phyloP scores from a whole-genome alignment of 2,888 invertebrate species.

The Campoplex nolae region DNA sequence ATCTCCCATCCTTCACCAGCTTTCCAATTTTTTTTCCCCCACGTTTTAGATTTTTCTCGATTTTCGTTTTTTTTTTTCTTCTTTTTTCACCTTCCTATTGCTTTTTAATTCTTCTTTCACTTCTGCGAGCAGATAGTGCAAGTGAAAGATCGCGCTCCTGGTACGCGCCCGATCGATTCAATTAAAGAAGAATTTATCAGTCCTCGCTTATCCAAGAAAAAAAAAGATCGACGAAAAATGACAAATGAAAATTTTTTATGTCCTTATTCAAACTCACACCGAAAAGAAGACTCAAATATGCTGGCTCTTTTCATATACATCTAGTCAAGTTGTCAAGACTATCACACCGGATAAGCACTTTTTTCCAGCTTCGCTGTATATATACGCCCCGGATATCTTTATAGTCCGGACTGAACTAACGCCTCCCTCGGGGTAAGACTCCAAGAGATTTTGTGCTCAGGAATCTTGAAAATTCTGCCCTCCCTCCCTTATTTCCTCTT shows the following conservation, averaged over 20 bases:
- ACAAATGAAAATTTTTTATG: neutral
- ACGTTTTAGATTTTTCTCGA: neutral
- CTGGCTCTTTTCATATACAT: neutral
- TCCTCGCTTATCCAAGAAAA: no score
- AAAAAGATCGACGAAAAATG: neutral
- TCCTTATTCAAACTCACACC: neutral
- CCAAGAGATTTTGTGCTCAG: constrained; percentile 21
- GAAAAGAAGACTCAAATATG: neutral
- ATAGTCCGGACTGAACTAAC: constrained; percentile 30
- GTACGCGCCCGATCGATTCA: constrained; percentile 2
- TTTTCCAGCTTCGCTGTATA: constrained; percentile 16
- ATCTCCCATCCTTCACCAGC: constrained; percentile 24
- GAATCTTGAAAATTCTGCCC: constrained; percentile 26
- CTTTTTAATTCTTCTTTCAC: constrained; percentile 27
- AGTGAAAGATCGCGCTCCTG: neutral
- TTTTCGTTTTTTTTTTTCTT: neutral
- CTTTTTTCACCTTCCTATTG: constrained; percentile 5
- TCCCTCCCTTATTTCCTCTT: neutral
- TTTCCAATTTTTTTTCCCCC: neutral
- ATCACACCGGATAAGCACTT: constrained; percentile 25
- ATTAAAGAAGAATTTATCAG: constrained; percentile 7
- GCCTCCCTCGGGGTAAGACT: constrained; percentile 42
- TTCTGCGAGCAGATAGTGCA: neutral
- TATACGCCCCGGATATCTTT: constrained; percentile 12
- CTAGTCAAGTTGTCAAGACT: neutral